Evolutionary conservation across 2,888 invertebrate species (phyloP), one percentile per base, ranked within the genome.

Genomic region (Noctuana brunneofusca): DNA sequence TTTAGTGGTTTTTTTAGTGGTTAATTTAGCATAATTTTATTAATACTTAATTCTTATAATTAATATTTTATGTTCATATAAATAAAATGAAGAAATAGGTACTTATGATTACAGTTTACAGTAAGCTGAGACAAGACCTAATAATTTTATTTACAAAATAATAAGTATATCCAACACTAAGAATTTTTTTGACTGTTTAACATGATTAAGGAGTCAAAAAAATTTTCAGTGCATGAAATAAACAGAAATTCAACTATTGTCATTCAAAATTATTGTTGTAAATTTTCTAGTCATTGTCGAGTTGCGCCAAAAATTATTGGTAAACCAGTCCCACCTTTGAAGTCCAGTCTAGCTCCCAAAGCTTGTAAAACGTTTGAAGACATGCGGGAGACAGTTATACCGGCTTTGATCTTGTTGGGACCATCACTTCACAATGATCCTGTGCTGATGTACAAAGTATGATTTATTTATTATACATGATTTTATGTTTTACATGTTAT

Each of bases 351-450:
- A 14, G 94, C 95, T n/a, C 95, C 95, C 0, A 86, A 92, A 66
- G 92, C 93, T 63, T 95, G 95, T n/a, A 88, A 92, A 55, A 94
- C 93, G 2, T 95, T 96, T 72, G 87, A 93, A 32, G 96, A 97
- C 59, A 89, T 98, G 69, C 93, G 95, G 58, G 93, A 95, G 22
- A 89, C 93, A 35, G 95, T 97, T 8, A 94, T 98, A 78, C 97
- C 98, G 2, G 97, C 99, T 93, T 90, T 98, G 16, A 91, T 95
- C 65, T 92, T 95, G 11, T 92, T 99, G 52, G 99, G 99, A 1
- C 96, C 99, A 0, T 95, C 98, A 53, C 90, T 98, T 60, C 96
- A 97, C 75, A 94, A 94, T 73, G 97, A 99, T 88, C 96, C 98
- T 0, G 94, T 97, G 66, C 92, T 99, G 14, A 95, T 99, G 93